Base-by-base conservation (phyloP, 2,888 invertebrate species). In the Drepana falcataria region DNA sequence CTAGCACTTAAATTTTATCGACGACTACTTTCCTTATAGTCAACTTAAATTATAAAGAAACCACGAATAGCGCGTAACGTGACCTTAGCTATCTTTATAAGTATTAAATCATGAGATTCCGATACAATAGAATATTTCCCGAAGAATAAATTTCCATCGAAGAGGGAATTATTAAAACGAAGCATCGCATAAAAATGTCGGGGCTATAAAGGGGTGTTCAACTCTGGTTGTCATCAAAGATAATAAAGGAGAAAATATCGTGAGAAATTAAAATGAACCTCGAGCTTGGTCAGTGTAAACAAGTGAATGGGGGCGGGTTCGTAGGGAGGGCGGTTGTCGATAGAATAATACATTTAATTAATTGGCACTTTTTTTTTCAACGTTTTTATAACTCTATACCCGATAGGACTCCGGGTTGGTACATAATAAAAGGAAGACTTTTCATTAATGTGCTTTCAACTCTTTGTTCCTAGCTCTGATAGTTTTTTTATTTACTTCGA, bases 241-340 rank as follows among this genome's bases (percentile, higher is more conserved):
- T 75, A 77, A 77, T 81, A 85, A 81, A 75, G 67, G 66, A 64
- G 63, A 71, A 74, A 75, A 77, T 70, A 68, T 73, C 68, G 69
- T 67, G 70, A 77, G 79, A 81, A 85, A 87, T 87, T 85, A 85
- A 85, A 87, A 87, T 81, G 80, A 78, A 76, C 68, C 60, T 54
- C 56, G 54, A 69, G 65, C 73, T 72, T 70, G 77, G 80, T 76
- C 76, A 82, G 71, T 75, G 77, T 82, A 84, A 86, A 85, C 81
- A 85, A 77, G 74, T 57, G 58, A 63, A 59, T 61, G 60, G 66
- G 49, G 7, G 40, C n/a, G 21, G 48, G 9, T 35, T 48, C 48
- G 6, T 6, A 21, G 35, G 4, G 3, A 3, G 49, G 37, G 35
- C 5, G 37, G 21, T 49, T 21, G 35, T n/a, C 35, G 9, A 35